A percentile compares a stretch with the other conserved stretches of the same genome.
Conservation (phyloP, 1,140 invertebrate species). For the Coenobita brevimanus region DNA sequence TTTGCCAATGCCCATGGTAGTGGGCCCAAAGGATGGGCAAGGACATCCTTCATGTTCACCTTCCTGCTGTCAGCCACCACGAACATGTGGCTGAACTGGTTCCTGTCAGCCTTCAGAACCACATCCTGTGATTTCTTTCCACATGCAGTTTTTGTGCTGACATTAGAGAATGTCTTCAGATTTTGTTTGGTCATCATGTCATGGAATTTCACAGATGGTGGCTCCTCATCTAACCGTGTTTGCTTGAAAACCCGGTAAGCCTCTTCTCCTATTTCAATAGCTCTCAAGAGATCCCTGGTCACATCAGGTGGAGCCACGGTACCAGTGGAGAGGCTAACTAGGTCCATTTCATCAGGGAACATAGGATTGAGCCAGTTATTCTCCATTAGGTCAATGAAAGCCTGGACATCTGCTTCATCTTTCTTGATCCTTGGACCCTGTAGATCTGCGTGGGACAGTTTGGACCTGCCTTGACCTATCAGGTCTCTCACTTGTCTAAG, state of each 20-base stretch:
- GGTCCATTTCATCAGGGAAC: background rate
- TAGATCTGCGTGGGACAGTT: constrained; percentile 6
- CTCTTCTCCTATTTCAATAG: background rate
- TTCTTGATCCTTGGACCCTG: background rate
- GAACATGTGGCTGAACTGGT: too few species aligned
- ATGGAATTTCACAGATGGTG: too few species aligned
- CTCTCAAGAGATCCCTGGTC: background rate
- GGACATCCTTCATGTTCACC: too few species aligned
- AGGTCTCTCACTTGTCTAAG: constrained; percentile 10
- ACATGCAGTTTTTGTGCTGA: too few species aligned
- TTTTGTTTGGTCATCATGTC: too few species aligned
- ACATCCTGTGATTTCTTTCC: too few species aligned
- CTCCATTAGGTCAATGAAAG: constrained; percentile 3
- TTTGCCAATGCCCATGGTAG: too few species aligned
- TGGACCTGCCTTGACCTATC: background rate
- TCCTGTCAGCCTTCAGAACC: too few species aligned
- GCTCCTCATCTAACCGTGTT: too few species aligned
- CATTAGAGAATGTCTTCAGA: too few species aligned
- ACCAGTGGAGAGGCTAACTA: background rate
- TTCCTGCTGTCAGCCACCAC: too few species aligned
- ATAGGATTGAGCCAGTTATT: background rate
- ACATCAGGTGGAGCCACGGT: background rate
- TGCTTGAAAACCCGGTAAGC: background rate
- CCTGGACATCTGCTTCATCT: background rate
- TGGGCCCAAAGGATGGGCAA: too few species aligned